Conservation (phyloP, 2,113 vertebrate species). For the Ophiodon elongatus region DNA sequence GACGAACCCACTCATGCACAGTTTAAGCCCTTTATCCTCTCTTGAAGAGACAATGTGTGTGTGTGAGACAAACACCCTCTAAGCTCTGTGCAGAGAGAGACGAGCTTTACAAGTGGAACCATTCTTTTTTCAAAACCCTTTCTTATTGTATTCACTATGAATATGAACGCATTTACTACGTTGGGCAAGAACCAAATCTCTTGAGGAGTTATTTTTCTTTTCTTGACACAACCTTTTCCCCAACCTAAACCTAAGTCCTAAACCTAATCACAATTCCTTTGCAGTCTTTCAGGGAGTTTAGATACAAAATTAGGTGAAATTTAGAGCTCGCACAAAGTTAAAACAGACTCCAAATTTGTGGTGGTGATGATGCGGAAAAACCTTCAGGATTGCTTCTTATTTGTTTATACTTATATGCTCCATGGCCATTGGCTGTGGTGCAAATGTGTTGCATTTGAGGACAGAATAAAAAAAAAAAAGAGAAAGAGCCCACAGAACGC, state of each 20-base stretch:
- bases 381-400: neutral
- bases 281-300: neutral
- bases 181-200: neutral
- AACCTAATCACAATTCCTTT: neutral
- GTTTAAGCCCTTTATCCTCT: constrained; percentile 42
- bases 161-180: neutral
- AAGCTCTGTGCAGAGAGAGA: constrained; percentile 14
- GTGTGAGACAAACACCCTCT: constrained; percentile 25
- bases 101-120: constrained; percentile 16
- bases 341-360: neutral
- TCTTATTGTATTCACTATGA: neutral
- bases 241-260: neutral
- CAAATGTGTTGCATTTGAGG: neutral
- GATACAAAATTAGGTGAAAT: neutral
- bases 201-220: neutral
- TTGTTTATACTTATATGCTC: neutral
- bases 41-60: constrained; percentile 47
- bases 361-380: neutral
- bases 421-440: neutral
- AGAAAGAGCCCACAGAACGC: neutral
- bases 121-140: neutral
- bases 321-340: neutral
- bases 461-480: neutral
- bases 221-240: neutral
- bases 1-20: constrained; percentile 30